Conservation (phyloP, 2,797 vertebrate genomes). For the Sebastes matsubarae region DNA sequence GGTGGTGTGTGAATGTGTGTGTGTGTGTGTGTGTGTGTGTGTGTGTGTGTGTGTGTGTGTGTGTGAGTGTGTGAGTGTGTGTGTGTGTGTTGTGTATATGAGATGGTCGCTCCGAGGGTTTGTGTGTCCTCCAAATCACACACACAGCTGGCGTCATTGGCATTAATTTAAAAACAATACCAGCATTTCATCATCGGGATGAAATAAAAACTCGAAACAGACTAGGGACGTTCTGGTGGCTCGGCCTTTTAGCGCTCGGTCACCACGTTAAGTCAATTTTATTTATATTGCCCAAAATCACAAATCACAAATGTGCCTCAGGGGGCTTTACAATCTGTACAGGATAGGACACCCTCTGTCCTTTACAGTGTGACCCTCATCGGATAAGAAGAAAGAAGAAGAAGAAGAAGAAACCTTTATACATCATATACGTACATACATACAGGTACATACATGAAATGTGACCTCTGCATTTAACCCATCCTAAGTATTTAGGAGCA, state of each 20-base stretch:
- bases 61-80: neutral
- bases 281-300: too few species aligned
- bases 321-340: too few species aligned
- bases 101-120: neutral
- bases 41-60: neutral
- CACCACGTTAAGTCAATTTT: neutral
- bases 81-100: neutral
- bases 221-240: neutral
- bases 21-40: too few species aligned
- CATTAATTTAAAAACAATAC: conserved; percentile 11
- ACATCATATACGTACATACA: too few species aligned
- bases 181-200: neutral
- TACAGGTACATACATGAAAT: too few species aligned
- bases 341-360: too few species aligned
- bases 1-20: conserved; percentile 14
- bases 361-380: too few species aligned
- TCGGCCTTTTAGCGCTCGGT: neutral
- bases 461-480: too few species aligned
- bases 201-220: conserved; percentile 8
- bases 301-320: too few species aligned
- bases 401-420: too few species aligned
- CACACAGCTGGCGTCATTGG: conserved; percentile 13
- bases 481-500: too few species aligned
- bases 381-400: too few species aligned
- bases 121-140: conserved; percentile 28